These are phyloP conservation scores for Nymphicus hollandicus DNA, from an alignment of 2,113 vertebrate genomes.

Conservation along the genomic window DNA sequence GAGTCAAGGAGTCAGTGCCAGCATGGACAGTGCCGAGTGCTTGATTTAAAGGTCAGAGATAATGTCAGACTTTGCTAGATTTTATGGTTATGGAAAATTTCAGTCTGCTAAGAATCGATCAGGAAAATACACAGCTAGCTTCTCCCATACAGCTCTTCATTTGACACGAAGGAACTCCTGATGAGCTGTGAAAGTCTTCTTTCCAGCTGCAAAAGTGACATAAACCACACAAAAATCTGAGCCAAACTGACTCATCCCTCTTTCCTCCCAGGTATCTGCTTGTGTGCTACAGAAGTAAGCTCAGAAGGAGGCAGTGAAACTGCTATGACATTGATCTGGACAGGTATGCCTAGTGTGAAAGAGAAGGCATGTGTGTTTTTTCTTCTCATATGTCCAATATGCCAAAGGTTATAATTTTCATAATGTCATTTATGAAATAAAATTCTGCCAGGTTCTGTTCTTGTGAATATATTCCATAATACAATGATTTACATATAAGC, in stretches of 20 bases:
- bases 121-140: neutral
- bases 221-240: neutral
- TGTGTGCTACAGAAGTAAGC: neutral
- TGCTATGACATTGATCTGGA: neutral
- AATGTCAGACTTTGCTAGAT: neutral
- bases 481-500: accelerated
- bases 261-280: neutral
- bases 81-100: neutral
- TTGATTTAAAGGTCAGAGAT: neutral
- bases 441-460: neutral
- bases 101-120: accelerated
- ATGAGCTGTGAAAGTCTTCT: neutral
- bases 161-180: neutral
- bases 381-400: neutral
- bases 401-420: neutral
- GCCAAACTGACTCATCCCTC: neutral
- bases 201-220: neutral
- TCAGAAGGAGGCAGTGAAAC: neutral
- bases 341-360: neutral
- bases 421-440: neutral
- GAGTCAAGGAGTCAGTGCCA: neutral
- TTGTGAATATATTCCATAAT: neutral
- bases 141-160: neutral
- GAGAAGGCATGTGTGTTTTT: neutral
- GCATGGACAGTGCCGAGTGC: neutral